Percentiles rank a stretch among this genome's conserved stretches.
Conservation (phyloP, 2,113 vertebrate species). For the Chelonoidis abingdonii region DNA sequence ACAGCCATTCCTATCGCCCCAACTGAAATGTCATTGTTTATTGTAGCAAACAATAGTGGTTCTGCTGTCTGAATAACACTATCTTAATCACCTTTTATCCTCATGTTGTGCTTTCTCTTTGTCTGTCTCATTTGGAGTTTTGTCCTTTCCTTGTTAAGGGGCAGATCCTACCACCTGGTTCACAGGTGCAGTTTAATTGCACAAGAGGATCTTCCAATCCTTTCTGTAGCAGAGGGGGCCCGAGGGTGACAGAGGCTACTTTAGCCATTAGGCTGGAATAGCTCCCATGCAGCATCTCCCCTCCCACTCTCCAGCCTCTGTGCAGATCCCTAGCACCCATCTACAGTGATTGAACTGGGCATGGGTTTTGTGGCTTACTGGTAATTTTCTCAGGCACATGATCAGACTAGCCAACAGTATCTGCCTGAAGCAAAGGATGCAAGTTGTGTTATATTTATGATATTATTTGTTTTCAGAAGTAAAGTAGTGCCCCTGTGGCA, state of each 20-base stretch:
- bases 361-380: not conserved
- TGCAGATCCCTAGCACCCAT: not conserved
- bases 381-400: not conserved
- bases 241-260: no score
- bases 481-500: not conserved
- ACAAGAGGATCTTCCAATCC: no score
- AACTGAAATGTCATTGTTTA: not conserved
- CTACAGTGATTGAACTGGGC: not conserved
- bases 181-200: no score
- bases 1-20: not conserved
- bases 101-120: not conserved
- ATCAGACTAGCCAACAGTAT: not conserved
- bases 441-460: not conserved
- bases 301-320: not conserved
- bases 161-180: not conserved
- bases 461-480: not conserved
- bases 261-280: not conserved
- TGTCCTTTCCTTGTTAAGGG: not conserved
- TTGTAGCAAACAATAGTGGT: rapidly evolving
- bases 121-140: not conserved
- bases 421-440: not conserved
- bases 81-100: not conserved
- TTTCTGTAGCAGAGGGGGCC: no score
- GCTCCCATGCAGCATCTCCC: not conserved
- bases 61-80: rapidly evolving